These are phyloP conservation scores for Caenorhabditis becei DNA, from an alignment of 2,888 invertebrate genomes.

Conservation along the genomic window DNA sequence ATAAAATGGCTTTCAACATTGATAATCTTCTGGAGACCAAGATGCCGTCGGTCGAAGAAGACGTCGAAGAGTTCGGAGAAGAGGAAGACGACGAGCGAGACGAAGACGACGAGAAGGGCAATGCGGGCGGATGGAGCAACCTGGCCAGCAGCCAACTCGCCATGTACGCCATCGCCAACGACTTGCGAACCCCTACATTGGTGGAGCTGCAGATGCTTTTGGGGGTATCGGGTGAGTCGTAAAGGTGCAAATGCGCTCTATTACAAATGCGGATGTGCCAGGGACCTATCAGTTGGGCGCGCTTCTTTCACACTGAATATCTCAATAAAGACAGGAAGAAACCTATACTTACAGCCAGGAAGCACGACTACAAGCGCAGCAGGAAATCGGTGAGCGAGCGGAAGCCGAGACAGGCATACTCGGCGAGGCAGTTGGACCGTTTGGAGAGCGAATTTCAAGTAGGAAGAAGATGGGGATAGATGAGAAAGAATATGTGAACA, in stretches of 20 bases:
- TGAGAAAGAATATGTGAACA: not conserved
- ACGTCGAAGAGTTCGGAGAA: slow-evolving; percentile 41
- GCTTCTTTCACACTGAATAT: no score
- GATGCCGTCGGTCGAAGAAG: slow-evolving; percentile 26
- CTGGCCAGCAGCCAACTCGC: slow-evolving; percentile 67
- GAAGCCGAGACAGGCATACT: slow-evolving; percentile 96
- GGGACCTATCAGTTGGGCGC: no score
- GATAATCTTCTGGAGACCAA: slow-evolving; percentile 48
- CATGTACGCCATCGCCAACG: slow-evolving; percentile 70
- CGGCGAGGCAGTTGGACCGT: slow-evolving; percentile 92
- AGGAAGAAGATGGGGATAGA: slow-evolving; percentile 31
- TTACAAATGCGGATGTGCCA: no score
- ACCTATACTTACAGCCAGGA: slow-evolving; percentile 83
- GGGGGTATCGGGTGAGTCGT: slow-evolving; percentile 67
- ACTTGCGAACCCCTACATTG: slow-evolving; percentile 73
- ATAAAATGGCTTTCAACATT: slow-evolving; percentile 66
- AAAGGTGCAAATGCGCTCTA: not conserved
- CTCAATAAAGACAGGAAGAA: not conserved
- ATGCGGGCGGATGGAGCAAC: slow-evolving; percentile 34
- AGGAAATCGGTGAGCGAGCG: slow-evolving; percentile 92
- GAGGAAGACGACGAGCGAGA: slow-evolving; percentile 34
- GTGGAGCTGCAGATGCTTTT: slow-evolving; percentile 80
- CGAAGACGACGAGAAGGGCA: slow-evolving; percentile 11
- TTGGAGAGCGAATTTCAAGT: slow-evolving; percentile 95
- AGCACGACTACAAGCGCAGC: slow-evolving; percentile 88